phyloP scores from a whole-genome alignment of 1,140 invertebrate species.

The Pantala flavescens region DNA sequence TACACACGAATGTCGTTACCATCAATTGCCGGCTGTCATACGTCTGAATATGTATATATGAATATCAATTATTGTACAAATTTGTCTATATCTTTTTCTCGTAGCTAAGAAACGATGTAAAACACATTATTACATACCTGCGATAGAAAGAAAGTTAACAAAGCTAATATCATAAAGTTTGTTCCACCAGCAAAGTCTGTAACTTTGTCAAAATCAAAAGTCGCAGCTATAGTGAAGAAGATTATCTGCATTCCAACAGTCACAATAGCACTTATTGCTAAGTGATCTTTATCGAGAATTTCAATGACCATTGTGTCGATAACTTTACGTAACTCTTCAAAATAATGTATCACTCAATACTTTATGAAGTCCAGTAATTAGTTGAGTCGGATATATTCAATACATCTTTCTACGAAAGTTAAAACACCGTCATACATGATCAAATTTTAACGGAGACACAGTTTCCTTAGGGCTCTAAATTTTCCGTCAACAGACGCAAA shows the following conservation, averaged over 20 bases:
- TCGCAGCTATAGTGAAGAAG: conserved; percentile 75
- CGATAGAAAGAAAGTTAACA: conserved; percentile 75
- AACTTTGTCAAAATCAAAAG: conserved; percentile 79
- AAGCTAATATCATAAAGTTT: conserved; percentile 79
- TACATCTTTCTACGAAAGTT: too few species aligned
- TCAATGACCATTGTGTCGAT: conserved; percentile 45
- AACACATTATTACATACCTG: conserved; percentile 43
- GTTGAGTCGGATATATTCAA: too few species aligned
- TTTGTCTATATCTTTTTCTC: too few species aligned
- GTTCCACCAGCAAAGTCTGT: conserved; percentile 86
- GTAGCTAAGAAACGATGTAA: conserved; percentile 29
- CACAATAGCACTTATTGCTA: conserved; percentile 78
- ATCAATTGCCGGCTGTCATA: conserved; percentile 78
- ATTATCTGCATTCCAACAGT: conserved; percentile 76
- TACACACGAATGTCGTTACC: conserved; percentile 72
- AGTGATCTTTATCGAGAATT: conserved; percentile 73
- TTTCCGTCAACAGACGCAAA: too few species aligned
- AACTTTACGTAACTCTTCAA: too few species aligned
- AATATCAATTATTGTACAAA: too few species aligned
- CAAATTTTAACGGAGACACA: too few species aligned
- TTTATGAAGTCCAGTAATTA: too few species aligned
- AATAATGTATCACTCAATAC: too few species aligned
- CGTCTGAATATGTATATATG: conserved; percentile 47
- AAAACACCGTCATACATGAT: too few species aligned
- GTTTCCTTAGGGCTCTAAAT: too few species aligned